Percentiles rank a stretch among this genome's conserved stretches.
Conservation (phyloP, 1,140 invertebrate genomes). For the Palaemon carinicauda region DNA sequence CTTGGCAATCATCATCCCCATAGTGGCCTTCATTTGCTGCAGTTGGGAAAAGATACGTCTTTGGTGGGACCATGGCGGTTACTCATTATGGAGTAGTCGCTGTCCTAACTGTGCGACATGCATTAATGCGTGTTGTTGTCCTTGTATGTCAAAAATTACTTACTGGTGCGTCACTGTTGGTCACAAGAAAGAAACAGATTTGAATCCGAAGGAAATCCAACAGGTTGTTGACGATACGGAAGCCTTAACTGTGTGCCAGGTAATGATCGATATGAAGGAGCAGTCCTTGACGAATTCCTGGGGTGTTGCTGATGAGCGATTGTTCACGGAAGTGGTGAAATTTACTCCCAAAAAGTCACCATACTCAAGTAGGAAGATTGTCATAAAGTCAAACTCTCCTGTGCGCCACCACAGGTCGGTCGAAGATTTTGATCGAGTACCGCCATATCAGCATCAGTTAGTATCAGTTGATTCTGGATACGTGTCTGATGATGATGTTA, state of each 20-base stretch:
- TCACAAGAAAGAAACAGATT: neutral
- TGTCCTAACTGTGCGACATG: constrained; percentile 36
- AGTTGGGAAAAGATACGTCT: constrained; percentile 5
- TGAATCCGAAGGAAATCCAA: neutral
- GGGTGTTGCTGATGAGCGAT: constrained; percentile 50
- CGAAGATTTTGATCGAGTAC: constrained; percentile 14
- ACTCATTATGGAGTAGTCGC: neutral
- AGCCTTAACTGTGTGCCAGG: constrained; percentile 38
- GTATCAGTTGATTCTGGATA: constrained; percentile 53
- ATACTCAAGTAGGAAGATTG: constrained; percentile 35
- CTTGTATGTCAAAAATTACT: constrained; percentile 11
- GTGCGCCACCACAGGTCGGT: constrained; percentile 44
- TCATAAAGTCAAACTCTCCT: constrained; percentile 46
- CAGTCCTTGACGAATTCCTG: constrained; percentile 27
- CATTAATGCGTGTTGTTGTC: constrained; percentile 35
- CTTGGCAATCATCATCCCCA: neutral
- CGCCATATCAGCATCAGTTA: constrained; percentile 42
- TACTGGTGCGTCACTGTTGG: constrained; percentile 26
- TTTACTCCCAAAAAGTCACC: constrained; percentile 52
- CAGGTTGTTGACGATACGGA: constrained; percentile 14
- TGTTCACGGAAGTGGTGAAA: constrained; percentile 54
- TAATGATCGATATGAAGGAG: constrained; percentile 41
- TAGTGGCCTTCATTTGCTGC: constrained; percentile 15
- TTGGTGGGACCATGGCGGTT: constrained; percentile 16
- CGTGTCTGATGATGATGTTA: constrained; percentile 46